These are phyloP conservation scores for Trissolcus basalis DNA, from an alignment of 1,140 invertebrate genomes.

Conservation along the genomic window DNA sequence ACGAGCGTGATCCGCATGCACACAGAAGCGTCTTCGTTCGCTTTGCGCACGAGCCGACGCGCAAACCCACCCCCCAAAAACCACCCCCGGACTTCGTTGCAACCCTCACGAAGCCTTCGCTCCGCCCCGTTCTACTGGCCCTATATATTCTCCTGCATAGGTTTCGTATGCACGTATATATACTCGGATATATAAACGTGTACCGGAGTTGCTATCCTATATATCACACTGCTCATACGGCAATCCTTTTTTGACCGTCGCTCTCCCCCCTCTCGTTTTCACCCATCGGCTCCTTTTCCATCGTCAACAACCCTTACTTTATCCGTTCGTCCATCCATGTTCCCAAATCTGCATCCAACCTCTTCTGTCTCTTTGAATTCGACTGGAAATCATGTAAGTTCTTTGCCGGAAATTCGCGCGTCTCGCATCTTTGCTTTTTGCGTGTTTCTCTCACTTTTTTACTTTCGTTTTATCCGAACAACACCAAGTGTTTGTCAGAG, in stretches of 20 bases:
- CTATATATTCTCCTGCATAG: conserved; percentile 31
- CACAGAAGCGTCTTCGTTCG: conserved; percentile 39
- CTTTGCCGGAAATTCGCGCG: conserved; percentile 48
- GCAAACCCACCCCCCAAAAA: conserved; percentile 71
- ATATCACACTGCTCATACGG: conserved; percentile 34
- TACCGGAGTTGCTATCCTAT: conserved; percentile 17
- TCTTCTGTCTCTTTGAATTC: conserved; percentile 58
- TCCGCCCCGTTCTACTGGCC: conserved; percentile 67
- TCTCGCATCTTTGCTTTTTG: conserved; percentile 13
- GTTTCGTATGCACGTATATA: conserved; percentile 4
- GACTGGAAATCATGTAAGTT: conserved; percentile 59
- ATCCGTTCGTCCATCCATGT: conserved; percentile 55
- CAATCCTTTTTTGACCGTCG: conserved; percentile 43
- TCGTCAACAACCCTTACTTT: conserved; percentile 52
- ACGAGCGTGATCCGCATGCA: conserved; percentile 44
- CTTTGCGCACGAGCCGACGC: conserved; percentile 67
- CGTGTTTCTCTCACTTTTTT: conserved; percentile 13
- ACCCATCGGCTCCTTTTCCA: conserved; percentile 4
- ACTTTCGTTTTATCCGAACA: conserved; percentile 35
- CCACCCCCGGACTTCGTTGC: conserved; percentile 66
- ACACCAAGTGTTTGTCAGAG: conserved; percentile 46
- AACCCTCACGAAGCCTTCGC: conserved; percentile 71
- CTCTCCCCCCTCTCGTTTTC: conserved; percentile 5
- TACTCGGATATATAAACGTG: conserved; percentile 1
- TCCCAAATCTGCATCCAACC: conserved; percentile 53